Evolutionary conservation across 2,888 invertebrate species (phyloP), one percentile per base, ranked within the genome.

Genomic region (Scrobipalpa atriplicella): DNA sequence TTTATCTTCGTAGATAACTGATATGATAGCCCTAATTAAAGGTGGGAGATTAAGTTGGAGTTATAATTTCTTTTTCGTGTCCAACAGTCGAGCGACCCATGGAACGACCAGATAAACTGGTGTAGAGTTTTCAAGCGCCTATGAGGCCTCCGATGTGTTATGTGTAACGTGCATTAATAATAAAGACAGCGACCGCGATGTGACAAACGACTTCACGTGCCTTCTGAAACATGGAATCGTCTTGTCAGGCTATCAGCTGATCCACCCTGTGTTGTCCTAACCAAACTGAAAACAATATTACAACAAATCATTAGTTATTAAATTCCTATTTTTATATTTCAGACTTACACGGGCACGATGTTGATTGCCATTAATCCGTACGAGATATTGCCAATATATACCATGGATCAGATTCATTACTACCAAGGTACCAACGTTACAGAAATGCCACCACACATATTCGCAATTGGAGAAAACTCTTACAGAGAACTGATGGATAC

Each of bases 311-410:
- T n/a, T n/a, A n/a, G n/a, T n/a, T n/a, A n/a, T n/a, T n/a, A n/a
- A n/a, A n/a, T 21, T 54, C 1, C 18, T 19, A 9, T 54, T 19
- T 5, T 41, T 67, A n/a, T 67, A 66, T 85, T 86, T 41, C 86
- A 99, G 98, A 99, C 99, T 0, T 99, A 98, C 84, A 98, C 98
- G 0, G 98, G 99, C 9, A 95, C 97, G 1, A 98, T 99, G 95
- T 93, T 99, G 79, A 96, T 99, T 74, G 98, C 99, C 3, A 96
- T 99, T 47, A 99, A 99, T 89, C 99, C 99, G 0, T 99, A 99
- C 83, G 97, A 98, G 90, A 95, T 98, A 69, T 92, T 99, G 69
- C 97, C 98, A n/a, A 98, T 99, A 82, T 99, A 99, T 85, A 98
- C 97, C 2, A 95, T 96, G 76, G 96, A 97, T 67, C 96, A 98